Percentiles rank a stretch among this genome's conserved stretches.
These are phyloP conservation scores for Danionella cerebrum DNA, from an alignment of 2,113 vertebrate genomes.

Conservation along the genomic window DNA sequence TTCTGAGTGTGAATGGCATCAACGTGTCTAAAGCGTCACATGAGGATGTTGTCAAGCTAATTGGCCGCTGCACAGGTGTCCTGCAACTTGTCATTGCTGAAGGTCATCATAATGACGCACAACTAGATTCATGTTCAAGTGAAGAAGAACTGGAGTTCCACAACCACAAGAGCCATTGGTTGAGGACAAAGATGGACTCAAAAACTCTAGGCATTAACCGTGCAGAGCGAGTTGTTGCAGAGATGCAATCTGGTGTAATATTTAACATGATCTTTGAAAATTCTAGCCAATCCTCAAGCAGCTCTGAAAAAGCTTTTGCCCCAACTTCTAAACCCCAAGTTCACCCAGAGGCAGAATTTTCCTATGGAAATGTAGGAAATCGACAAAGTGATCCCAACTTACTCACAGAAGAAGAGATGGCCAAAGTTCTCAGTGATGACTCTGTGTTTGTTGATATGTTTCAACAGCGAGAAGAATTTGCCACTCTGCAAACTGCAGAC, in stretches of 20 bases:
- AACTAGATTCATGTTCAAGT: conserved; percentile 82
- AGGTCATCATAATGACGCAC: conserved; percentile 55
- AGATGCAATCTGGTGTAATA: conserved; percentile 92
- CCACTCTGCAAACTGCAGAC: conserved; percentile 57
- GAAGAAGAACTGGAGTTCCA: conserved; percentile 82
- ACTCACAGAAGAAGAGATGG: conserved; percentile 75
- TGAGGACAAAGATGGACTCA: conserved; percentile 74
- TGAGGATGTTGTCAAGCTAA: conserved; percentile 94
- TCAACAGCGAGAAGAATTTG: conserved; percentile 65
- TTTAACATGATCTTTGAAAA: conserved; percentile 96
- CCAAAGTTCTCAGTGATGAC: conserved; percentile 66
- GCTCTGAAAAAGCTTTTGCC: conserved; percentile 59
- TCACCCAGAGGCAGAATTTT: conserved; percentile 65
- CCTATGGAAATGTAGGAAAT: conserved; percentile 52
- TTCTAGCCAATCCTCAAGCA: conserved; percentile 70
- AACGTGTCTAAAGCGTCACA: conserved; percentile 89
- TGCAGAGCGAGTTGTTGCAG: conserved; percentile 89
- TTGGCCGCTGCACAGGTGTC: conserved; percentile 88
- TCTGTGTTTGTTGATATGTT: conserved; percentile 68
- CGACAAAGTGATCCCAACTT: conserved; percentile 53
- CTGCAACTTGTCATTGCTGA: conserved; percentile 81
- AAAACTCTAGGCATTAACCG: conserved; percentile 89
- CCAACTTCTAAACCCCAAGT: conserved; percentile 44
- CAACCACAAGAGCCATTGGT: conserved; percentile 73
- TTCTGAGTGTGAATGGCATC: conserved; percentile 87